Base-by-base conservation (phyloP, 2,113 vertebrate species). In the Xyliphius kryptos region DNA sequence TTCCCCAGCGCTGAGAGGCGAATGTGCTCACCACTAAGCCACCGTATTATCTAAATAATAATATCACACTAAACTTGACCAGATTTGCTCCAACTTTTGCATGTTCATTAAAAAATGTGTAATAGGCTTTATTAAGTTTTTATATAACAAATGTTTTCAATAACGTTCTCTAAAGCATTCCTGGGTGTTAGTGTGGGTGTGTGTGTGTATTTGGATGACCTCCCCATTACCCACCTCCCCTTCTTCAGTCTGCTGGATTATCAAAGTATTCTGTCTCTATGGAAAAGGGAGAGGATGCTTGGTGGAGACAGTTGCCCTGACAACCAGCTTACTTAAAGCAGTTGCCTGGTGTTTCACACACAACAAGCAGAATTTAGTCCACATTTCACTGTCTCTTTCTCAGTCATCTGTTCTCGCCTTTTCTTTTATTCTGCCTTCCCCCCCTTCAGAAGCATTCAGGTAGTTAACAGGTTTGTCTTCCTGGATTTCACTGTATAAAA, bases 251-350 rank as follows among this genome's bases (percentile, higher is more conserved):
- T 73, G 70, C 75, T 49, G 80, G 69, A 82, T 81, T 85, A 84
- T 85, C 81, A 84, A 81, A 85, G 74, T 76, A 79, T 84, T 76
- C 61, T 12, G 78, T 81, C 80, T 83, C 79, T 67, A 73, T 77
- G 76, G 78, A 80, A 77, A 80, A 79, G 59, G 56, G 67, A 70
- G 65, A 68, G 48, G 44, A 64, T 82, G 77, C 80, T 75, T 75
- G 67, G 65, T 60, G 66, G 80, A 79, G 71, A 69, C 63, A 43
- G 83, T 88, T 85, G 64, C 77, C 81, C 71, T 80, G 75, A 82
- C 73, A 88, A 86, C 86, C 76, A 48, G 75, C 79, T 77, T 70
- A 38, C 71, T 75, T 64, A 77, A 80, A 50, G 77, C 56, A 56
- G 54, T 71, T 77, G 72, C 74, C 76, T 71, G 72, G 71, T 38